Percentiles rank a stretch among this genome's conserved stretches.
Conservation (phyloP, 2,113 vertebrate species). For the Actinemys pallida region DNA sequence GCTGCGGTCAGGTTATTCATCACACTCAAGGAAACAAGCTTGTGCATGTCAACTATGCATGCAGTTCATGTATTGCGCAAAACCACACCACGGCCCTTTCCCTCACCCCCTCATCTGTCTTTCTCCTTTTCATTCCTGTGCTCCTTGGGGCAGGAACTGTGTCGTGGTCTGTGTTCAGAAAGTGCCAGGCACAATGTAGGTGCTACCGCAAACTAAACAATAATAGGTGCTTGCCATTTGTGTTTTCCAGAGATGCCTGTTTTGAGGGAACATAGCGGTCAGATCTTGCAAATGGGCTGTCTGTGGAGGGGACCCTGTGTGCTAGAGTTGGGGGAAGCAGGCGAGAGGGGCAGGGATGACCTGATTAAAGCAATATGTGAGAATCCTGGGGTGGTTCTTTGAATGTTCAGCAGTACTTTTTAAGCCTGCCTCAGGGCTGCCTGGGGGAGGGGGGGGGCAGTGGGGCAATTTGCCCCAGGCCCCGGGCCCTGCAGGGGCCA, state of each 20-base stretch:
- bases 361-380: neutral
- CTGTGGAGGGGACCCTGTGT: neutral
- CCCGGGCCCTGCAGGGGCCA: too few species aligned
- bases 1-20: neutral
- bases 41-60: rapidly evolving
- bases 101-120: neutral
- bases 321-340: neutral
- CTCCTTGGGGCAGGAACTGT: neutral
- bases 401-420: neutral
- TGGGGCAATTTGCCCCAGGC: too few species aligned
- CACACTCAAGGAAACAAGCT: rapidly evolving
- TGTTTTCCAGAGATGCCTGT: neutral
- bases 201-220: neutral
- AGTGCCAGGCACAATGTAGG: neutral
- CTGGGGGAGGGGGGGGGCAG: too few species aligned
- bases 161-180: neutral
- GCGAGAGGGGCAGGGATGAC: neutral
- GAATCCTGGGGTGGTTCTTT: neutral
- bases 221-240: neutral
- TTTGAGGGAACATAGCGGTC: neutral
- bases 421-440: neutral
- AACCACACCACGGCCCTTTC: neutral
- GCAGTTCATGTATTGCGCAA: neutral
- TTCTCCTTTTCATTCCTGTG: neutral
- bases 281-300: neutral